Percentiles rank a stretch among this genome's conserved stretches.
phyloP scores from a whole-genome alignment of 2,797 vertebrate species.

The Lepilemur ruficaudatus region DNA sequence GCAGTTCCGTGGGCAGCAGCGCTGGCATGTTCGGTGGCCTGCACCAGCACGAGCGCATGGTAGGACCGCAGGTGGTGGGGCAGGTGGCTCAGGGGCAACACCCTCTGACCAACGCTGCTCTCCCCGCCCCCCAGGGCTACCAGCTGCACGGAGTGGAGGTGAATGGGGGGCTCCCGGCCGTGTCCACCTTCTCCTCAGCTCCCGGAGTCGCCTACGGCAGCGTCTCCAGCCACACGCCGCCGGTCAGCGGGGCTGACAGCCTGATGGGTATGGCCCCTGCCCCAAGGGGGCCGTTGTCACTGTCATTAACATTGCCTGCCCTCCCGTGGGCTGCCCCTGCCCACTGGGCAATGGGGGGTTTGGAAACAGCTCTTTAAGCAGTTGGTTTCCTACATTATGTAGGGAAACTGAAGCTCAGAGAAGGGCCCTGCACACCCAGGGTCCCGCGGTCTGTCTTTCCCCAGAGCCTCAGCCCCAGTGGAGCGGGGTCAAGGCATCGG shows the following conservation, averaged over 20 bases:
- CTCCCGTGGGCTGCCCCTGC: fast-evolving
- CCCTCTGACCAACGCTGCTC: background rate
- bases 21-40: conserved; percentile 90
- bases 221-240: conserved; percentile 92
- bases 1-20: conserved; percentile 58
- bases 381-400: fast-evolving
- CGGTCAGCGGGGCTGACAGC: conserved; percentile 91
- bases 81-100: fast-evolving
- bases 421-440: fast-evolving
- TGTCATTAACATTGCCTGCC: fast-evolving
- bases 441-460: fast-evolving
- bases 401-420: background rate
- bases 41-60: conserved; percentile 97
- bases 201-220: conserved; percentile 88
- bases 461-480: background rate
- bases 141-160: conserved; percentile 94
- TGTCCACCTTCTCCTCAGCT: conserved; percentile 89
- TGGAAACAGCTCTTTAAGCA: background rate
- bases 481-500: fast-evolving
- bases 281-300: too few relatives aligned
- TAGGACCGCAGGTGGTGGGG: conserved; percentile 70
- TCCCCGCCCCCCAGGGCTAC: conserved; percentile 88
- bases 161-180: conserved; percentile 90
- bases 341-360: background rate
- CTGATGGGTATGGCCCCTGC: conserved; percentile 89